Base-by-base conservation (phyloP, 2,113 vertebrate genomes). In the Hippocampus guttulatus region DNA sequence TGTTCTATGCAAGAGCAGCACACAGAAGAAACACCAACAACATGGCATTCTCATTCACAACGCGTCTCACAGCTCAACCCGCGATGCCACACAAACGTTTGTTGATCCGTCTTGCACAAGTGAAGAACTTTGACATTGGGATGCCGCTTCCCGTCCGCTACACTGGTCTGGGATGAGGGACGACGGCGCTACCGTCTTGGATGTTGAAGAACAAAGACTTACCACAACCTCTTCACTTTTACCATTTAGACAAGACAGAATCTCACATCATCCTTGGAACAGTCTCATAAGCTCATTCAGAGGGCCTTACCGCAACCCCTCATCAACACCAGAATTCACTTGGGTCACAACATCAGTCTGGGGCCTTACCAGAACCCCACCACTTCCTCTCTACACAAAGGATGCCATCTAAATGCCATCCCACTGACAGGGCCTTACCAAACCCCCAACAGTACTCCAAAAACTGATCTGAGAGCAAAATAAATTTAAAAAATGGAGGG, bases 281-380 rank as follows among this genome's bases (percentile, higher is more conserved):
- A 69, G 79, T 71, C 75, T 72, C 69, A 33, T 30, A 70, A 27
- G 62, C 77, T 67, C 60, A 67, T 45, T 64, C 61, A 41, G 0
- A 81, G 70, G 84, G 68, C 72, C 82, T 82, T 76, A 71, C 83
- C 81, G 78, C 75, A 73, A 67, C 33, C 73, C 71, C 74, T 78
- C 80, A 63, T 78, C 80, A 64, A 74, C 68, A 76, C 57, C 67
- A 82, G 62, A 77, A 62, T n/a, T 57, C 15, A 62, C 65, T 74
- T 40, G 33, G 30, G 62, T 66, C 67, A 81, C 75, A 80, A 73
- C 75, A 55, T 70, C 75, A 74, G 73, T 5, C 43, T 60, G 85
- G 89, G 89, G 87, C 88, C 90, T 92, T 92, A 91, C 90, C 89
- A 71, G 23, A 77, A 81, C 86, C 88, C 89, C 84, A 66, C 82